Base-by-base conservation (phyloP, 1,140 invertebrate species). In the Antheraea mylitta region DNA sequence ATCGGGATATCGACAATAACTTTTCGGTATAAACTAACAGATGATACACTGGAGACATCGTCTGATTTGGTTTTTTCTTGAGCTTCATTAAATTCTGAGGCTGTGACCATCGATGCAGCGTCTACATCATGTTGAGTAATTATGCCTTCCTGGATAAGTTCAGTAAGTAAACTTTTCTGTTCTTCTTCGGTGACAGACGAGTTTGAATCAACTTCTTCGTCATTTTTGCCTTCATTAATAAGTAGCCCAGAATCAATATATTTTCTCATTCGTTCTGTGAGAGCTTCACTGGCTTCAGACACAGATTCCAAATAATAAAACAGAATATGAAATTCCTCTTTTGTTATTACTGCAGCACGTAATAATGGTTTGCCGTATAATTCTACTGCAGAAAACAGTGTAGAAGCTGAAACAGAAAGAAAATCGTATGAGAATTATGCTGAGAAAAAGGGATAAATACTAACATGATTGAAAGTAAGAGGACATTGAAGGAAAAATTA, bases 301-400 rank as follows among this genome's bases (percentile, higher is more conserved):
- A 93, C 87, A 16, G 87, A 91, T 79, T 92, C 87, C 62, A 93
- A 71, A 71, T 91, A 91, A 71, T 91, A 92, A 71, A 92, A 93
- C 8, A 93, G 75, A 64, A 92, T 76, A 72, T 92, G 87, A 68
- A 91, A 92, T 72, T 93, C 92, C 69, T 90, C 85, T 75, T 90
- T 88, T 18, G 85, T 89, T 48, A 93, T 89, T 9, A 88, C 90
- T 66, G 89, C 84, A 38, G 92, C 90, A 18, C 90, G 82, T 38
- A 92, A 72, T 18, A 93, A 74, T 9, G 92, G 90, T 72, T 91
- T 92, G 30, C 90, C 92, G 71, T 91, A 93, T 18, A 93, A 73
- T 72, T 92, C 90, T 67, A 93, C 80, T 11, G 89, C 90, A 10
- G 91, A 93, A 69, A 86, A 88, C 48, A 92, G 68, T 13, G 88